phyloP scores from a whole-genome alignment of 2,888 invertebrate genomes.

The Drosophila infuscata region DNA sequence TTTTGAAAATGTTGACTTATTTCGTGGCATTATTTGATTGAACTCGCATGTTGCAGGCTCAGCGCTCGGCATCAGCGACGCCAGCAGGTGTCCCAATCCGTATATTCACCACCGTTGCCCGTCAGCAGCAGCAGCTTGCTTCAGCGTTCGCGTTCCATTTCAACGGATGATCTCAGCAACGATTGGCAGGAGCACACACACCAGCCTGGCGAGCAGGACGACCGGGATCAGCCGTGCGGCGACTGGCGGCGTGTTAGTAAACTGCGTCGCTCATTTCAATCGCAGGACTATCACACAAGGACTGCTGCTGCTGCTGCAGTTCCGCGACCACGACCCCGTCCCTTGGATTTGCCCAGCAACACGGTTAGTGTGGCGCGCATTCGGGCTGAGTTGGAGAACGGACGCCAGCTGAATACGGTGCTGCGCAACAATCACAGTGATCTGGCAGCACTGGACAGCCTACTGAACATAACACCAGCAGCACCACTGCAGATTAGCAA shows the following conservation, averaged over 20 bases:
- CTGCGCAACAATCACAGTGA: conserved; percentile 86
- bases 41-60: conserved; percentile 64
- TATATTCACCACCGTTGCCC: conserved; percentile 68
- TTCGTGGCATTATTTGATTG: conserved; percentile 58
- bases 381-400: conserved; percentile 86
- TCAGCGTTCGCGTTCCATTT: conserved; percentile 84
- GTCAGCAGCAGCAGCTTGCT: conserved; percentile 49
- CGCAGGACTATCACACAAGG: conserved; percentile 86
- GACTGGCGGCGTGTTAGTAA: conserved; percentile 89
- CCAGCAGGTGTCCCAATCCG: conserved; percentile 76
- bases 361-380: conserved; percentile 87
- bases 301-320: not conserved
- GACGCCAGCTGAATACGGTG: conserved; percentile 86
- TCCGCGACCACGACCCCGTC: conserved; percentile 62
- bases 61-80: conserved; percentile 76
- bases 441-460: conserved; percentile 86
- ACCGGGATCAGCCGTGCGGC: conserved; percentile 86
- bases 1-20: conserved; percentile 22
- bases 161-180: conserved; percentile 86
- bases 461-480: conserved; percentile 81
- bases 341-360: conserved; percentile 85
- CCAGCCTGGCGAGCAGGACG: conserved; percentile 86
- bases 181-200: conserved; percentile 77
- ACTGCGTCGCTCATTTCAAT: conserved; percentile 88
- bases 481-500: conserved; percentile 23